Evolutionary conservation across 2,888 invertebrate genomes (phyloP), one percentile per base, ranked within the genome.

Genomic region (Agonum fuliginosum): DNA sequence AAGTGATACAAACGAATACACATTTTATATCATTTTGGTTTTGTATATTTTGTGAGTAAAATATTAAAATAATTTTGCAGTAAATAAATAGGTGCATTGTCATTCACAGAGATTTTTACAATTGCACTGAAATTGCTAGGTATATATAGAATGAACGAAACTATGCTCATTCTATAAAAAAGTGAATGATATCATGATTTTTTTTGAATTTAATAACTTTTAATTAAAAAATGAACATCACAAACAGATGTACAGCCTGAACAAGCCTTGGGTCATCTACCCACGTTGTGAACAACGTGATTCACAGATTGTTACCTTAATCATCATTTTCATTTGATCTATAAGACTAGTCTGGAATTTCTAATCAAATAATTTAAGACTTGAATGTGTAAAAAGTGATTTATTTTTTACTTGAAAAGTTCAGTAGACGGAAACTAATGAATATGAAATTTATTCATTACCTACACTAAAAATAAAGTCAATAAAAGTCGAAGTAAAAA

Each of bases 141-240:
- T n/a, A n/a, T n/a, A n/a, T n/a, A n/a, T n/a, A n/a, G n/a, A n/a
- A n/a, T n/a, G n/a, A n/a, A n/a, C n/a, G n/a, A n/a, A n/a, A n/a
- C n/a, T n/a, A n/a, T n/a, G n/a, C n/a, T n/a, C n/a, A n/a, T n/a
- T n/a, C n/a, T n/a, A n/a, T n/a, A n/a, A n/a, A n/a, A n/a, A n/a
- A n/a, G n/a, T n/a, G n/a, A 8, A 37, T 37, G 37, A 37, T 37
- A 37, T 37, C 37, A 37, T 37, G n/a, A 6, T 12, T 37, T 10
- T 37, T 37, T 54, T 54, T 54, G n/a, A 20, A 54, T 54, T 54
- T 54, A 54, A 54, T n/a, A 54, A 24, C 24, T 24, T 54, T 54
- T 54, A 54, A 54, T 54, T 54, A 54, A 37, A 37, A 54, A 54
- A 24, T 54, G 12, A 5, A 54, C n/a, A 12, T 54, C 22, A 54